These are phyloP conservation scores for Holacanthella duospinosa DNA, from an alignment of 2,888 invertebrate genomes.

Conservation along the genomic window DNA sequence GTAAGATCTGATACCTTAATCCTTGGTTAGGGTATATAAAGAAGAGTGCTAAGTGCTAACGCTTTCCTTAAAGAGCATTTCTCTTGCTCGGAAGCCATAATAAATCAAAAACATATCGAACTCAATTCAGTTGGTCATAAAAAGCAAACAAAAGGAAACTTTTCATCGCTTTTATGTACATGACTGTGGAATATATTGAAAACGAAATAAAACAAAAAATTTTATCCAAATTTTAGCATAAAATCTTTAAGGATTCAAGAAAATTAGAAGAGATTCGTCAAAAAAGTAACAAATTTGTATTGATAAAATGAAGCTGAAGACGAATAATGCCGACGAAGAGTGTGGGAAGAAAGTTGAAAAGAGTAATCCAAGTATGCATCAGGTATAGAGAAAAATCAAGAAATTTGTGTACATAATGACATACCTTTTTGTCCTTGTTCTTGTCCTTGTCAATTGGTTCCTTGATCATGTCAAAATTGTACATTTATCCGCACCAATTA, in stretches of 20 bases:
- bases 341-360: background rate
- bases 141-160: background rate
- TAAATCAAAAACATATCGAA: no score
- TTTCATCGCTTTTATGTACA: background rate
- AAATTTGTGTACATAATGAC: no score
- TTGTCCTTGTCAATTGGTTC: no score
- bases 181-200: background rate
- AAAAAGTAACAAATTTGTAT: background rate
- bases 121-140: conserved; percentile 1
- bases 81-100: background rate
- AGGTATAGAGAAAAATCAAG: background rate
- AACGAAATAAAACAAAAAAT: background rate
- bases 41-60: background rate
- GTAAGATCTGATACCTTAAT: no score
- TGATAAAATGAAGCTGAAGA: conserved; percentile 2
- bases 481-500: no score
- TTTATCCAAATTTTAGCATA: background rate
- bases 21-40: background rate
- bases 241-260: background rate
- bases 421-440: no score
- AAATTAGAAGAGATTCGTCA: background rate
- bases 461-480: no score
- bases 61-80: background rate
- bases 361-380: background rate
- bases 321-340: background rate